These are phyloP conservation scores for Aphodius granarius DNA, from an alignment of 2,888 invertebrate genomes.

Conservation along the genomic window DNA sequence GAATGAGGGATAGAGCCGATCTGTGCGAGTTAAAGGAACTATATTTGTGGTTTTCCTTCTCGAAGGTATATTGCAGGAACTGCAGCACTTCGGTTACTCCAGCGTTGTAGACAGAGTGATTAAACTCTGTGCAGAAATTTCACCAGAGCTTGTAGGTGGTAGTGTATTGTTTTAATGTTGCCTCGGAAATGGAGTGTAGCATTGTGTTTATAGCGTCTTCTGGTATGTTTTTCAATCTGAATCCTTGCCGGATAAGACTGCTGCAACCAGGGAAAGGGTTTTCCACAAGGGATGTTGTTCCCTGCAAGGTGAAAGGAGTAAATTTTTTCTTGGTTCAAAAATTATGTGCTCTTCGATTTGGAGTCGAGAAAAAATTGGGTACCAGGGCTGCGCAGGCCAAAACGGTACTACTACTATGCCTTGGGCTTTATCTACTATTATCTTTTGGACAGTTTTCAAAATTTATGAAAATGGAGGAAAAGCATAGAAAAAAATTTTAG, in stretches of 20 bases:
- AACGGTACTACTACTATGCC: conserved; percentile 41
- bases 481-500: conserved; percentile 33
- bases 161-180: conserved; percentile 36
- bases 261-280: conserved; percentile 40
- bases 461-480: conserved; percentile 41
- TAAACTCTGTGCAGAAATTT: conserved; percentile 29
- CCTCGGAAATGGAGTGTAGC: conserved; percentile 33
- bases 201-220: conserved; percentile 26
- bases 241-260: conserved; percentile 36
- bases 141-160: conserved; percentile 35
- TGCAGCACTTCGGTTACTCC: conserved; percentile 16
- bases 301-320: conserved; percentile 37
- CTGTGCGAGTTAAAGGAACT: conserved; percentile 36
- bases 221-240: conserved; percentile 28
- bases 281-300: conserved; percentile 32
- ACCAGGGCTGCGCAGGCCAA: conserved; percentile 42
- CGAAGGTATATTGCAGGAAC: conserved; percentile 16
- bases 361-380: conserved; percentile 34
- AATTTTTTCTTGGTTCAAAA: conserved; percentile 32
- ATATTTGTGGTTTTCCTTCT: conserved; percentile 24
- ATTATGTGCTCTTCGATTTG: conserved; percentile 25
- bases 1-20: conserved; percentile 36
- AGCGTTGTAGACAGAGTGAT: conserved; percentile 13
- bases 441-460: conserved; percentile 38
- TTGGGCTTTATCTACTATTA: conserved; percentile 37